Percentiles rank a stretch among this genome's conserved stretches.
phyloP scores from a whole-genome alignment of 2,113 vertebrate genomes.

The Chrysochloris asiatica region DNA sequence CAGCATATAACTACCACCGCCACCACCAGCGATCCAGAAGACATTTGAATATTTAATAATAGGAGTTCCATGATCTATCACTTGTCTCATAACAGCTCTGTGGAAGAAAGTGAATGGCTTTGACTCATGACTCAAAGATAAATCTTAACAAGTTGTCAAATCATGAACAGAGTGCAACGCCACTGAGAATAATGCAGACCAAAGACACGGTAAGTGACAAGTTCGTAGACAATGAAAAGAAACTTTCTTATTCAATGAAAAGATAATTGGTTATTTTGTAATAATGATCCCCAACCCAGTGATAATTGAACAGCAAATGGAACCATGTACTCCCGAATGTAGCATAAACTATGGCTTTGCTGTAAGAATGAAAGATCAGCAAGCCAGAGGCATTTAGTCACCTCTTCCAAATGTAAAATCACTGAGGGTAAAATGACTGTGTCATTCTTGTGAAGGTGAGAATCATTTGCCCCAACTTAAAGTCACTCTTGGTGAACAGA shows the following conservation, averaged over 20 bases:
- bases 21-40: background rate
- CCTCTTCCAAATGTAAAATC: conserved; percentile 24
- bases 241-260: too few species aligned
- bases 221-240: too few species aligned
- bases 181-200: background rate
- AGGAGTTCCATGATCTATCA: background rate
- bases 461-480: background rate
- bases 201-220: too few species aligned
- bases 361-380: background rate
- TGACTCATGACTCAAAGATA: background rate
- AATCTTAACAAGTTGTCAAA: conserved; percentile 7
- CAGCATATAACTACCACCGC: too few species aligned
- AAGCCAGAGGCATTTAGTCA: conserved; percentile 33
- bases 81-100: background rate
- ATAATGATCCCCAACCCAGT: background rate
- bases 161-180: background rate
- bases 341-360: conserved; percentile 38
- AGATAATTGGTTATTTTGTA: background rate
- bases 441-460: conserved; percentile 34
- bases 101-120: background rate
- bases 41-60: background rate
- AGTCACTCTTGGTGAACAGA: conserved; percentile 14
- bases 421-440: background rate
- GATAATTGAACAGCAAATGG: background rate
- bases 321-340: background rate